These are phyloP conservation scores for Acropora tenuis DNA, from an alignment of 64 coral and sea anemone genomes.

Conservation along the genomic window DNA sequence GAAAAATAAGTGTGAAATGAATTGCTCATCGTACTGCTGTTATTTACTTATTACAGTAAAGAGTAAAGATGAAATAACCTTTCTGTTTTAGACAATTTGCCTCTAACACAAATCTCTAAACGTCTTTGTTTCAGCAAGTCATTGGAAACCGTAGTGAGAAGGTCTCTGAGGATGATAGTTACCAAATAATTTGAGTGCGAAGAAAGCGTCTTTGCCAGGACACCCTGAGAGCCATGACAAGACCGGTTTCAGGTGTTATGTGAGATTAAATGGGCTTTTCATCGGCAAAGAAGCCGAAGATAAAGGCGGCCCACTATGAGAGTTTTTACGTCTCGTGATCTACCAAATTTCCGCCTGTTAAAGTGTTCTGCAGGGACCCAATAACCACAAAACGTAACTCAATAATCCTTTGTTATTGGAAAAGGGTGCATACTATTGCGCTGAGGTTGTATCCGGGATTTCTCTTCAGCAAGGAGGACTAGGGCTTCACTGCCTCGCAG, in stretches of 20 bases:
- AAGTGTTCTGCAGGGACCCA: background rate
- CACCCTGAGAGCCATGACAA: conserved; percentile 1
- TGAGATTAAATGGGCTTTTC: conserved; percentile 8
- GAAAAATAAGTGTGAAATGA: background rate
- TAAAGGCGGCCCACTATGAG: conserved; percentile 9
- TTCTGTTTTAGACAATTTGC: background rate
- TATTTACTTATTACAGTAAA: background rate
- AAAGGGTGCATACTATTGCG: background rate
- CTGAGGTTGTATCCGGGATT: background rate
- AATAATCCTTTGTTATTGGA: conserved; percentile 8
- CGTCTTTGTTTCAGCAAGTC: background rate
- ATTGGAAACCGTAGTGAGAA: conserved; percentile 3
- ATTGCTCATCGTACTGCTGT: background rate
- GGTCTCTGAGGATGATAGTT: background rate
- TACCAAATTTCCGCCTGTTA: background rate
- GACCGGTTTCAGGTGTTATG: background rate
- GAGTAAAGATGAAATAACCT: background rate
- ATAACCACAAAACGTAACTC: background rate
- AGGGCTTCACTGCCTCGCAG: conserved; percentile 22
- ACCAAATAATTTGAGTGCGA: conserved; percentile 19
- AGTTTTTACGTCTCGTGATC: conserved; percentile 30
- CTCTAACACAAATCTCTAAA: background rate
- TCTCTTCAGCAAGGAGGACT: conserved; percentile 27
- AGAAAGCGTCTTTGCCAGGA: conserved; percentile 38
- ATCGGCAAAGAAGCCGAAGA: conserved; percentile 49